These are phyloP conservation scores for Napeogenes sylphis DNA, from an alignment of 2,888 invertebrate species.

Conservation along the genomic window DNA sequence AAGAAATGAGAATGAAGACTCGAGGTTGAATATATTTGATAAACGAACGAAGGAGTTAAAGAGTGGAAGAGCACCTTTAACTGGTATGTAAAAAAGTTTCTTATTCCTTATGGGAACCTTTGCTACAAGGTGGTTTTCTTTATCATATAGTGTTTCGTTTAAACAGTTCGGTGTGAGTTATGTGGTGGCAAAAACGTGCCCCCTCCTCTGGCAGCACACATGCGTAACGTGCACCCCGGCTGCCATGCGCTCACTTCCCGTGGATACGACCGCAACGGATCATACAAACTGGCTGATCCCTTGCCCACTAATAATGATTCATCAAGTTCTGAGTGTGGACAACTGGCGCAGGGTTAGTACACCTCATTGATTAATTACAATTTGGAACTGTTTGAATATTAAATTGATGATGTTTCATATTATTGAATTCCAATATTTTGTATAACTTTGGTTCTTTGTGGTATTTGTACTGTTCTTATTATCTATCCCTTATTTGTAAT, in stretches of 20 bases:
- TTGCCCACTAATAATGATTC: conserved; percentile 40
- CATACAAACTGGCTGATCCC: conserved; percentile 83
- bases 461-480: background rate
- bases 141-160: background rate
- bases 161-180: conserved; percentile 84
- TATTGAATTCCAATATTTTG: too few species aligned
- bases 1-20: conserved; percentile 53
- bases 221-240: conserved; percentile 93
- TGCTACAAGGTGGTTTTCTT: background rate
- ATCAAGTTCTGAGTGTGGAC: conserved; percentile 51
- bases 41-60: conserved; percentile 52
- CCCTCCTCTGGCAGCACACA: conserved; percentile 92
- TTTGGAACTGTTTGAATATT: background rate
- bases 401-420: too few species aligned
- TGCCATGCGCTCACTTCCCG: conserved; percentile 91
- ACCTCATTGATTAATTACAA: background rate
- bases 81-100: conserved; percentile 38
- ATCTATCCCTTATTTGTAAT: conserved; percentile 7
- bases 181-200: conserved; percentile 84
- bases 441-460: too few species aligned
- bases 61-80: conserved; percentile 46
- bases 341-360: conserved; percentile 53
- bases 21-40: conserved; percentile 40
- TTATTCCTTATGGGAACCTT: background rate
- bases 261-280: conserved; percentile 95